These are phyloP conservation scores for Solenopsis fugax DNA, from an alignment of 1,140 invertebrate species.

Conservation along the genomic window DNA sequence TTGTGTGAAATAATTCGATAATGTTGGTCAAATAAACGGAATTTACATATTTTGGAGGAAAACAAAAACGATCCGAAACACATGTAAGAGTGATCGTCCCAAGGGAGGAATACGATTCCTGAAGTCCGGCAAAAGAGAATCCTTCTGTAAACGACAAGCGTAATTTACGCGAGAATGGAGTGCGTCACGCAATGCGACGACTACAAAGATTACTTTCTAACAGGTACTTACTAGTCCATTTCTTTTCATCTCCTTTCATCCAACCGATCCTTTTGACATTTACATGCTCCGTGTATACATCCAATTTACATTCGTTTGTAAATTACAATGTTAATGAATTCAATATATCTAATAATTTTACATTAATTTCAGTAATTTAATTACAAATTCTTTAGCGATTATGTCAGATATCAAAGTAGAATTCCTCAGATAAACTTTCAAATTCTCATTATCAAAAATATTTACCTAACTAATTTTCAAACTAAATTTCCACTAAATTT, in stretches of 20 bases:
- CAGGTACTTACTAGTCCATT: constrained; percentile 10
- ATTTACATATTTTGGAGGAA: constrained; percentile 79
- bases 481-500: constrained; percentile 8
- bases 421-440: background rate
- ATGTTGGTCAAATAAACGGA: constrained; percentile 74
- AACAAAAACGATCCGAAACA: constrained; percentile 66
- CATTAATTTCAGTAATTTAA: background rate
- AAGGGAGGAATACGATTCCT: constrained; percentile 75
- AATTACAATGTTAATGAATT: background rate
- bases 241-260: background rate
- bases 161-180: constrained; percentile 79
- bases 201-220: constrained; percentile 77
- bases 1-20: constrained; percentile 60
- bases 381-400: background rate
- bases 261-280: background rate
- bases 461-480: background rate
- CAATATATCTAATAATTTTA: constrained; percentile 3
- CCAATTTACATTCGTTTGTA: background rate
- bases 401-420: background rate
- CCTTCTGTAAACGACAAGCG: constrained; percentile 70
- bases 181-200: constrained; percentile 75
- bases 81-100: constrained; percentile 77
- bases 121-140: constrained; percentile 74
- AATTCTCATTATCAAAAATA: background rate
- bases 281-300: background rate